Conservation (phyloP, 1,140 invertebrate genomes). For the Andricus grossulariae region DNA sequence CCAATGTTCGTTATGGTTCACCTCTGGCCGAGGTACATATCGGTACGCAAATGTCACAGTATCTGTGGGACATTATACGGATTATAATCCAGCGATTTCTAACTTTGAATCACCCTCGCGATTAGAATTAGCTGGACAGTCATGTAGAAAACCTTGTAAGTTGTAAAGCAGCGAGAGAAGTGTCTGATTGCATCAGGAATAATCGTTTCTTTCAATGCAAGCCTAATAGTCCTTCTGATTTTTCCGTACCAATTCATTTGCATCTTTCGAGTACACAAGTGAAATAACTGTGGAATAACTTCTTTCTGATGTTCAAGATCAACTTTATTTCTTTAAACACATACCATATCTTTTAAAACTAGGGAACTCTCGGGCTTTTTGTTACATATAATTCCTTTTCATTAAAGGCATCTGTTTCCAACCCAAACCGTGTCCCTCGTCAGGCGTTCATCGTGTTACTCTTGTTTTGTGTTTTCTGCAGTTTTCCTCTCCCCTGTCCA, state of each 20-base stretch:
- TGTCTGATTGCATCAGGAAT: constrained; percentile 22
- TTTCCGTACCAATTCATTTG: neutral
- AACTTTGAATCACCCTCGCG: constrained; percentile 32
- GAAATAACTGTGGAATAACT: neutral
- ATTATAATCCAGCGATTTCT: constrained; percentile 48
- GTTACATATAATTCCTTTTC: no score
- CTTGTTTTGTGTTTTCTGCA: no score
- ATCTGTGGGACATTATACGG: constrained; percentile 41
- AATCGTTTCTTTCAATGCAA: constrained; percentile 10
- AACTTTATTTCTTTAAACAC: no score
- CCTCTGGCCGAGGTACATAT: constrained; percentile 47
- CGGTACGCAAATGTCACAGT: constrained; percentile 47
- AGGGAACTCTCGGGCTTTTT: no score
- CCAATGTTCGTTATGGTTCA: constrained; percentile 51
- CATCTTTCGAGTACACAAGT: neutral
- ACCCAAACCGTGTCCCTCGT: no score
- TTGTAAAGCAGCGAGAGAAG: constrained; percentile 11
- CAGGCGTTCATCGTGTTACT: no score
- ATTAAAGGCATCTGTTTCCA: no score
- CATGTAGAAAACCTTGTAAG: constrained; percentile 16
- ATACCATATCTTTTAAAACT: no score
- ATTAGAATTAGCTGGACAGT: constrained; percentile 15
- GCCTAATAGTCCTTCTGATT: neutral
- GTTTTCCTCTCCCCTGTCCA: no score
- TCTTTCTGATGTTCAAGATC: no score